Percentiles rank a stretch among this genome's conserved stretches.
phyloP scores from a whole-genome alignment of 1,140 invertebrate genomes.

The Scaptomyza pallida region DNA sequence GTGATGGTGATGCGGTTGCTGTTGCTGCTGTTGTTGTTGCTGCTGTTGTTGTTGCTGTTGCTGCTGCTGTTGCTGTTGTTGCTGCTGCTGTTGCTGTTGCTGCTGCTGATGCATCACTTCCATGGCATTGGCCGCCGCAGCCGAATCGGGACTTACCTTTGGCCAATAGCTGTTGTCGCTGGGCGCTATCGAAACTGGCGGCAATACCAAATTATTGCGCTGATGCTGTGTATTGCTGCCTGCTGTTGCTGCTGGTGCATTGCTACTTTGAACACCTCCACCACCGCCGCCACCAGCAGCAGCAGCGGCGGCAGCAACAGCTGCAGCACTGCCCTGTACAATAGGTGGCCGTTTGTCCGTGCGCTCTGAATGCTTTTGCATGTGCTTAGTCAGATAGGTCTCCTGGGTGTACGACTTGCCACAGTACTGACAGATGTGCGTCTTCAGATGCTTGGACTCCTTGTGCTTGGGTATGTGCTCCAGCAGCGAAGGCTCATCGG shows the following conservation, averaged over 20 bases:
- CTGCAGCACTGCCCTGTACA: slow-evolving; percentile 56
- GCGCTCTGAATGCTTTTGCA: slow-evolving; percentile 98
- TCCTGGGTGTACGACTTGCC: slow-evolving; percentile 99
- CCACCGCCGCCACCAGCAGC: slow-evolving; percentile 53
- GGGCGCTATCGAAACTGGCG: slow-evolving; percentile 74
- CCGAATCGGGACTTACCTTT: slow-evolving; percentile 90
- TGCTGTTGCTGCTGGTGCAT: slow-evolving; percentile 26
- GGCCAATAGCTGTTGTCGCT: slow-evolving; percentile 92
- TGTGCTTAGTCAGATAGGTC: slow-evolving; percentile 99
- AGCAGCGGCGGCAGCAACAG: slow-evolving; percentile 75
- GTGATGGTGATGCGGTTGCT: slow-evolving; percentile 66
- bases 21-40: slow-evolving; percentile 61
- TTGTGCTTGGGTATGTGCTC: slow-evolving; percentile 99
- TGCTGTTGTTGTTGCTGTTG: slow-evolving; percentile 68
- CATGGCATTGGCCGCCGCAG: slow-evolving; percentile 88
- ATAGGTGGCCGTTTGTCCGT: slow-evolving; percentile 95
- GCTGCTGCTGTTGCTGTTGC: slow-evolving; percentile 85
- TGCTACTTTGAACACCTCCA: slow-evolving; percentile 33
- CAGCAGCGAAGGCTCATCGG: slow-evolving; percentile 95
- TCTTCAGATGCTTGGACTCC: slow-evolving; percentile 99
- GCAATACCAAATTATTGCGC: slow-evolving; percentile 68
- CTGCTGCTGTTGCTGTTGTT: slow-evolving; percentile 71
- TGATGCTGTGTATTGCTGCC: slow-evolving; percentile 67
- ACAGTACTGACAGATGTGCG: slow-evolving; percentile 99
- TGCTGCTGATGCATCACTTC: slow-evolving; percentile 88